Conservation (phyloP, 2,113 vertebrate genomes). For the Porphyrio hochstetteri region DNA sequence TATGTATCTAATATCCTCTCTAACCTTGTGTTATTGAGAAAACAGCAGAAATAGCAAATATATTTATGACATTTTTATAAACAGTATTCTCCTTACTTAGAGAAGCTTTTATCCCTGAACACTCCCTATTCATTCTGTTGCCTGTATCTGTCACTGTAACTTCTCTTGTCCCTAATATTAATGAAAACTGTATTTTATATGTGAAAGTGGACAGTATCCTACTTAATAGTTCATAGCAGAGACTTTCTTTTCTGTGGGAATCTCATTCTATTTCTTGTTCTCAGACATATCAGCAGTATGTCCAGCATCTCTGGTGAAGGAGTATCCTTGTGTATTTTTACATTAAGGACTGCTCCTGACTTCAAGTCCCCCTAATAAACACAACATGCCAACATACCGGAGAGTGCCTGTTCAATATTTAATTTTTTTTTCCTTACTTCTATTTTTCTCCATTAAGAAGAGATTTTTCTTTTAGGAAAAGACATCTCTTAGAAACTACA, state of each 20-base stretch:
- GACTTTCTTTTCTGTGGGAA: neutral
- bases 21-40: neutral
- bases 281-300: neutral
- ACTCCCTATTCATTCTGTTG: neutral
- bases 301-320: neutral
- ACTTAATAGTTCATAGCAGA: neutral
- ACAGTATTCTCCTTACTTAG: neutral
- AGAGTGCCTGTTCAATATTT: neutral
- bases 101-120: neutral
- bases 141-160: neutral
- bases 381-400: neutral
- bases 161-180: neutral
- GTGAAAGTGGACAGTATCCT: neutral
- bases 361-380: neutral
- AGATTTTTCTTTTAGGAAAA: neutral
- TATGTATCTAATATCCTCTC: neutral
- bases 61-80: neutral
- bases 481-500: neutral
- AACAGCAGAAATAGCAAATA: neutral
- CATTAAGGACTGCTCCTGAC: neutral
- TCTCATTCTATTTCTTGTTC: neutral
- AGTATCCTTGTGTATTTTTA: neutral
- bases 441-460: neutral
- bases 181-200: neutral
- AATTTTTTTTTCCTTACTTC: neutral